Evolutionary conservation across 1,140 invertebrate species (phyloP).

Genomic region (Adoxophyes honmai): DNA sequence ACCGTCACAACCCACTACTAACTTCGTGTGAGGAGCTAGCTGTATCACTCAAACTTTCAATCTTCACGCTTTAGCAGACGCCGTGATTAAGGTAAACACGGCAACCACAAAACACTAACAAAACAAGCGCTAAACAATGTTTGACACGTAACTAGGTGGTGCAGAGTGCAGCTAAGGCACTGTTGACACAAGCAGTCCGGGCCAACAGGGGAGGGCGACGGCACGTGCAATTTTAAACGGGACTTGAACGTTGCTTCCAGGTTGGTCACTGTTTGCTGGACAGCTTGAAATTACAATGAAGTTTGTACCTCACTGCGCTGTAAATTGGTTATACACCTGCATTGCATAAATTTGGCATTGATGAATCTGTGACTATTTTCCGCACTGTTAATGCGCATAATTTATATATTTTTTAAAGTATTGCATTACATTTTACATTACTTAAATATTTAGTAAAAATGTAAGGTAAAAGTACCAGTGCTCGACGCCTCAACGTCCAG

Average conservation of each 20-base stretch:
- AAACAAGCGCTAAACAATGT: constrained; percentile 62
- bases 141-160: constrained; percentile 59
- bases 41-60: constrained; percentile 7
- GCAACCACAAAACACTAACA: constrained; percentile 40
- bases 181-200: constrained; percentile 49
- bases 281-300: constrained; percentile 42
- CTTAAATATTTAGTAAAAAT: too few species aligned
- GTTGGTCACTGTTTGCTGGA: constrained; percentile 29
- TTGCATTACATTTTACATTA: too few species aligned
- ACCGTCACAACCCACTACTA: too few species aligned
- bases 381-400: neutral
- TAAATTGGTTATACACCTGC: constrained; percentile 12
- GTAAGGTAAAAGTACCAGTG: too few species aligned
- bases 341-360: neutral
- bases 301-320: constrained; percentile 22
- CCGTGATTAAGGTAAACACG: constrained; percentile 33
- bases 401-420: too few species aligned
- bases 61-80: neutral
- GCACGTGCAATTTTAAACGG: constrained; percentile 60
- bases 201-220: constrained; percentile 46
- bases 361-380: constrained; percentile 7
- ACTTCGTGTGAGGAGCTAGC: neutral
- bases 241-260: constrained; percentile 31
- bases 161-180: constrained; percentile 45
- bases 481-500: too few species aligned